phyloP scores from a whole-genome alignment of 2,888 invertebrate species.

The Tetragonula carbonaria region DNA sequence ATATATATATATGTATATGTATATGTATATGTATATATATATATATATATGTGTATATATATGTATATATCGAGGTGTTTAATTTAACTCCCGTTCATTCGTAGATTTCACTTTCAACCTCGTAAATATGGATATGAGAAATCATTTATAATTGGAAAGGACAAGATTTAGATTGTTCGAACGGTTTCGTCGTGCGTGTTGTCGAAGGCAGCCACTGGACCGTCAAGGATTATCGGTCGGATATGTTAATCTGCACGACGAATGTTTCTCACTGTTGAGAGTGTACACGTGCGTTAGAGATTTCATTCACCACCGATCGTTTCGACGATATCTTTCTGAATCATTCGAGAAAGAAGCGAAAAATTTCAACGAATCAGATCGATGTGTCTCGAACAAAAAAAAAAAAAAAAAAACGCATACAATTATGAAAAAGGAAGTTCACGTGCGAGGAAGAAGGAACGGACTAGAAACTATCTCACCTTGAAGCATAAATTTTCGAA shows the following conservation, averaged over 20 bases:
- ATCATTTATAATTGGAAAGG: slow-evolving; percentile 1
- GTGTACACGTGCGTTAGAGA: background rate
- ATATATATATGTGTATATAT: no score
- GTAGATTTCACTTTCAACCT: no score
- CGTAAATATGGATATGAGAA: background rate
- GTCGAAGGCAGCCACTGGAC: slow-evolving; percentile 58
- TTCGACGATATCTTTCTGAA: background rate
- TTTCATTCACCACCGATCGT: background rate
- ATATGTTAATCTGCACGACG: slow-evolving; percentile 81
- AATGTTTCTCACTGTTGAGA: slow-evolving; percentile 18
- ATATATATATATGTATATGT: no score
- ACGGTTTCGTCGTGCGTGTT: slow-evolving; percentile 17
- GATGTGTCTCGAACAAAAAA: background rate
- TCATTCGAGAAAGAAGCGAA: background rate
- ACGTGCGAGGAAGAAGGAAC: background rate
- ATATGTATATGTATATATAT: no score
- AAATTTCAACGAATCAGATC: background rate
- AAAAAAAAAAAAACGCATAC: background rate
- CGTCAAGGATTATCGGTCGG: slow-evolving; percentile 76
- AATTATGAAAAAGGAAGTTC: background rate
- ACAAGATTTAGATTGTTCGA: background rate
- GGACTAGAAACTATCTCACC: background rate
- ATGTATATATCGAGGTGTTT: no score
- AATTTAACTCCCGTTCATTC: no score
- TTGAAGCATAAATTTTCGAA: slow-evolving; percentile 14